A percentile compares a stretch with the other conserved stretches of the same genome.
Evolutionary conservation across 2,113 vertebrate species (phyloP).

Genomic region (Petroica traversi): DNA sequence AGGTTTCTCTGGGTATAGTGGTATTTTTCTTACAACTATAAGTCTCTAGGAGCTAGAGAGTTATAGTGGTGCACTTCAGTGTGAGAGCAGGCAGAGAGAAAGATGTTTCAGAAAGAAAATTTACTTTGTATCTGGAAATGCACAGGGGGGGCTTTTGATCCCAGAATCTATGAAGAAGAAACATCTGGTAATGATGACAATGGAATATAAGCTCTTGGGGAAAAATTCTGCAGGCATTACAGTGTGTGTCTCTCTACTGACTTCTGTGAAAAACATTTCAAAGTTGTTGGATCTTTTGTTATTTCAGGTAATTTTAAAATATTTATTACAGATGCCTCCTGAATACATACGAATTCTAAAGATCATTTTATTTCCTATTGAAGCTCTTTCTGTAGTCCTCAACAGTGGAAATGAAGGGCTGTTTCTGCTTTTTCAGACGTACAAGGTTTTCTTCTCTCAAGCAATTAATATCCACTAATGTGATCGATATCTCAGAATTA

Average conservation of each 20-base stretch:
- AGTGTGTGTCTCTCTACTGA: not conserved
- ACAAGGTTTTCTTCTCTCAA: not conserved
- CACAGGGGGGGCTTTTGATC: not conserved
- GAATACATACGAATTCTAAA: not conserved
- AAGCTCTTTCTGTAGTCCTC: not conserved
- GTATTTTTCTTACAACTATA: not conserved
- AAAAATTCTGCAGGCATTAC: not conserved
- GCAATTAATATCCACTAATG: not conserved
- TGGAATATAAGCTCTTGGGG: not conserved
- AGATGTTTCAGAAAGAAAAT: not conserved
- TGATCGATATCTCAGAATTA: constrained; percentile 12
- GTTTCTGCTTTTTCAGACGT: not conserved
- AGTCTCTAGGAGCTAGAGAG: not conserved
- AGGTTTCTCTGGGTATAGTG: not conserved
- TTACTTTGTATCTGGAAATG: not conserved
- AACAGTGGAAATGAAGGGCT: not conserved
- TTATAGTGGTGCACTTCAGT: not conserved
- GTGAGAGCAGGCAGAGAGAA: not conserved
- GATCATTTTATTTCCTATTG: not conserved
- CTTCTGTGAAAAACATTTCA: not conserved
- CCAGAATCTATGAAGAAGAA: not conserved
- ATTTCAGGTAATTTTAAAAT: not conserved
- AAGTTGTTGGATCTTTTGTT: not conserved
- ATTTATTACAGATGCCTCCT: not conserved
- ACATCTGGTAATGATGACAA: not conserved